A percentile compares a stretch with the other conserved stretches of the same genome.
Conservation (phyloP, 2,888 invertebrate genomes). For the Carpatolechia fugitivella region DNA sequence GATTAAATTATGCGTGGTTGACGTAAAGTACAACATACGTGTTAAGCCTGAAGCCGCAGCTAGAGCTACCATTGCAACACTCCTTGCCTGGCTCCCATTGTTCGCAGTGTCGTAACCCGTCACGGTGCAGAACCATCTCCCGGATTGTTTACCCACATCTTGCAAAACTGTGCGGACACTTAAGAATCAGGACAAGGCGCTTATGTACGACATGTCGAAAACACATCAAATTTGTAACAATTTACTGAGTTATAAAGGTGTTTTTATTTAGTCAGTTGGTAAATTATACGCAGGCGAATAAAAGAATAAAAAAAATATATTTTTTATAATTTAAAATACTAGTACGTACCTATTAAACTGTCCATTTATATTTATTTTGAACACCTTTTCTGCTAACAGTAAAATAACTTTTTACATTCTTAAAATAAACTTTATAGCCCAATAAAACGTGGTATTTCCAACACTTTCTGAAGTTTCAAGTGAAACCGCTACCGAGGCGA, state of each 20-base stretch:
- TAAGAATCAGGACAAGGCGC: neutral
- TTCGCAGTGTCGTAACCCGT: slow-evolving; percentile 37
- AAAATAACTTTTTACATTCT: neutral
- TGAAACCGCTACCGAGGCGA: neutral
- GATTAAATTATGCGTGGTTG: too few species aligned
- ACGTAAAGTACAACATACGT: too few species aligned
- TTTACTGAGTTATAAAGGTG: neutral
- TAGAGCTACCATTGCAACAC: slow-evolving; percentile 42
- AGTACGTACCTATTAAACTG: too few species aligned
- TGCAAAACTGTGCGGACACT: neutral
- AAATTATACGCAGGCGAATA: too few species aligned
- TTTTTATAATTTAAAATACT: neutral
- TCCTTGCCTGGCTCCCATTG: slow-evolving; percentile 15
- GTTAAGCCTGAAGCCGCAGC: neutral
- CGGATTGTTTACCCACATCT: slow-evolving; percentile 30
- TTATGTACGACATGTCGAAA: neutral
- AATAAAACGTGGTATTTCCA: neutral
- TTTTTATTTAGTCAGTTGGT: too few species aligned
- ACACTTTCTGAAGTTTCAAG: neutral
- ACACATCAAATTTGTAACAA: neutral
- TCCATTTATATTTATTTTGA: too few species aligned
- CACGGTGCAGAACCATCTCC: slow-evolving; percentile 43
- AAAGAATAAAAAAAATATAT: neutral
- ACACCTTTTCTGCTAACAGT: too few species aligned
- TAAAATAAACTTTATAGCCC: neutral